Evolutionary conservation across 2,888 invertebrate species (phyloP).

Genomic region (Machimus rusticus): DNA sequence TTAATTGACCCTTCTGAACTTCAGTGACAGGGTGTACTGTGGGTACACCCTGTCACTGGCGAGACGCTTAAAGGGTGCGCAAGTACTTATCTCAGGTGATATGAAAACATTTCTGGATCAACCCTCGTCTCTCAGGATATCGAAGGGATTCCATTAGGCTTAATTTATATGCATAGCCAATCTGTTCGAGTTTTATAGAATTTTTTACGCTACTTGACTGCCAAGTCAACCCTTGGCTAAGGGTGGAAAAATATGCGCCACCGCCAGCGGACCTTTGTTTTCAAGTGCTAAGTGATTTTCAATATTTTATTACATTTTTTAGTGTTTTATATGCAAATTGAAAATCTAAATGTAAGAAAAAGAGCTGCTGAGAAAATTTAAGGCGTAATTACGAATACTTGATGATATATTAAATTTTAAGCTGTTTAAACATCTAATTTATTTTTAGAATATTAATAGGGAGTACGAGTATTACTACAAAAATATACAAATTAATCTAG

Average conservation of each 20-base stretch:
- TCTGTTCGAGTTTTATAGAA: conserved; percentile 62
- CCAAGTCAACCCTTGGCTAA: conserved; percentile 1
- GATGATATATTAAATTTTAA: background rate
- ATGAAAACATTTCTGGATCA: conserved; percentile 37
- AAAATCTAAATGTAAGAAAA: background rate
- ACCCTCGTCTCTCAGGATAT: conserved; percentile 31
- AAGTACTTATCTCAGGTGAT: conserved; percentile 39
- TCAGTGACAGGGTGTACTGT: background rate
- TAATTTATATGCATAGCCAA: conserved; percentile 65
- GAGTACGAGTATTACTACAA: too few relatives aligned
- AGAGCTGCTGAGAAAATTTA: background rate
- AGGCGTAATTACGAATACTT: background rate
- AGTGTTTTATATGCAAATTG: conserved; percentile 48
- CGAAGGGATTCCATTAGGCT: conserved; percentile 58
- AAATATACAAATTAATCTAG: too few relatives aligned
- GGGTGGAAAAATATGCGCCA: background rate
- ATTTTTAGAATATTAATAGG: too few relatives aligned
- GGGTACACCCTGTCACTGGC: background rate
- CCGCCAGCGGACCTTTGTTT: conserved; percentile 2
- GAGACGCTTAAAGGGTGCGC: background rate
- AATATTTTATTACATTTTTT: conserved; percentile 46
- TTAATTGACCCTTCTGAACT: conserved; percentile 31
- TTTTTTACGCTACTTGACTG: conserved; percentile 62
- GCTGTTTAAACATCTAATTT: background rate
- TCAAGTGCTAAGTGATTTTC: conserved; percentile 49